phyloP scores from a whole-genome alignment of 2,888 invertebrate genomes.

The Pachymerium ferrugineum region DNA sequence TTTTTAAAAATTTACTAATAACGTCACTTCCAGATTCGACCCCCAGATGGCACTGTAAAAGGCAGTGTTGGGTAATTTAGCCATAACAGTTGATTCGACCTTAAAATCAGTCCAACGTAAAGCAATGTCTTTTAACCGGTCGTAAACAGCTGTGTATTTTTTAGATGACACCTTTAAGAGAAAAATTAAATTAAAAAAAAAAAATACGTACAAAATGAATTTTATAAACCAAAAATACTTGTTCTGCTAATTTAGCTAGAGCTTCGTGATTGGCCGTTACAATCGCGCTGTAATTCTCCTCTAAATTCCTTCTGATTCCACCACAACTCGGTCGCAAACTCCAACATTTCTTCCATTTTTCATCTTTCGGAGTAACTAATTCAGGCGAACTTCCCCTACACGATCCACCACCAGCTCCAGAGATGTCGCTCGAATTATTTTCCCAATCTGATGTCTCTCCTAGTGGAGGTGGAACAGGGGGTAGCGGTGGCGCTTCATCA shows the following conservation, averaged over 20 bases:
- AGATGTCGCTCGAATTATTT: neutral
- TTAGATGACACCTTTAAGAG: neutral
- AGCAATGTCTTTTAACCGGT: slow-evolving; percentile 60
- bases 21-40: slow-evolving; percentile 42
- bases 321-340: slow-evolving; percentile 72
- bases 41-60: slow-evolving; percentile 73
- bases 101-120: slow-evolving; percentile 69
- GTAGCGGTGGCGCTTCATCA: slow-evolving; percentile 41
- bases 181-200: neutral
- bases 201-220: neutral
- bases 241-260: slow-evolving; percentile 78
- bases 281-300: slow-evolving; percentile 85
- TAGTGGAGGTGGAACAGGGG: slow-evolving; percentile 50
- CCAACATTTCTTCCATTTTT: slow-evolving; percentile 50
- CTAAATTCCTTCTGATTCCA: slow-evolving; percentile 75
- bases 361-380: slow-evolving; percentile 2
- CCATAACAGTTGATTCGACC: slow-evolving; percentile 53
- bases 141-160: neutral
- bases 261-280: slow-evolving; percentile 86
- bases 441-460: no score
- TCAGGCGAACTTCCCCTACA: slow-evolving; percentile 23
- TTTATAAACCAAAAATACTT: slow-evolving; percentile 60
- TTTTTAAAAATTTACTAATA: slow-evolving; percentile 35
- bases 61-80: slow-evolving; percentile 60
- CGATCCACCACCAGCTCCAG: neutral